phyloP scores from a whole-genome alignment of 2,888 invertebrate genomes.

The Ceramica pisi region DNA sequence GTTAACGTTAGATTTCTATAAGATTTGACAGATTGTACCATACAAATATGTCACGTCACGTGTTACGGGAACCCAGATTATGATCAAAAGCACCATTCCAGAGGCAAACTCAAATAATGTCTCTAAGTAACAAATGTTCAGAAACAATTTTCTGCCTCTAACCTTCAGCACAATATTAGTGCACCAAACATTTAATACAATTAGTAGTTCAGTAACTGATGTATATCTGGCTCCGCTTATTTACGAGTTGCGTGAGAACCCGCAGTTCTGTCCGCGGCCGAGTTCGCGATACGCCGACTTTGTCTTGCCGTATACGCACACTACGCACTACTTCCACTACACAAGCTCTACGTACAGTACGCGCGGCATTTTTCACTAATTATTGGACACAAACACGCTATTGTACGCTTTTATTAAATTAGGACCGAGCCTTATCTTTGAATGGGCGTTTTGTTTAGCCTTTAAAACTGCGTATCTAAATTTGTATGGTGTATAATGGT shows the following conservation, averaged over 20 bases:
- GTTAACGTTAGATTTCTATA: background rate
- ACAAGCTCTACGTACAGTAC: constrained; percentile 27
- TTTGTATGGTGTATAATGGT: constrained; percentile 5
- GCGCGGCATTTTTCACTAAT: constrained; percentile 61
- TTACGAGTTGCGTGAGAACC: constrained; percentile 59
- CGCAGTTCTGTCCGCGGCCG: constrained; percentile 48
- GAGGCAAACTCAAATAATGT: background rate
- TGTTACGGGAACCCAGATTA: background rate
- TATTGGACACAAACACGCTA: constrained; percentile 64
- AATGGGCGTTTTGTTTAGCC: constrained; percentile 37
- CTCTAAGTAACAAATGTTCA: too few species aligned
- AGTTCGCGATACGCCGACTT: constrained; percentile 41
- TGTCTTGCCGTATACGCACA: constrained; percentile 45
- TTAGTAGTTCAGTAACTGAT: constrained; percentile 42
- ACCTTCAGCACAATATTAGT: constrained; percentile 26
- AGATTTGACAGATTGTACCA: background rate
- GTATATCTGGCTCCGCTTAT: constrained; percentile 57
- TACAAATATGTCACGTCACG: background rate
- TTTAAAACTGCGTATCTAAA: constrained; percentile 38
- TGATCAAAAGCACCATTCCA: background rate
- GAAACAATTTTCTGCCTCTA: background rate
- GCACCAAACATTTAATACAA: constrained; percentile 37
- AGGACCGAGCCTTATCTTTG: constrained; percentile 51
- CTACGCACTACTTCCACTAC: constrained; percentile 10
- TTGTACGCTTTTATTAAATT: constrained; percentile 64